Evolutionary conservation across 2,797 vertebrate species (phyloP).

Genomic region (Enteromius mattozi): DNA sequence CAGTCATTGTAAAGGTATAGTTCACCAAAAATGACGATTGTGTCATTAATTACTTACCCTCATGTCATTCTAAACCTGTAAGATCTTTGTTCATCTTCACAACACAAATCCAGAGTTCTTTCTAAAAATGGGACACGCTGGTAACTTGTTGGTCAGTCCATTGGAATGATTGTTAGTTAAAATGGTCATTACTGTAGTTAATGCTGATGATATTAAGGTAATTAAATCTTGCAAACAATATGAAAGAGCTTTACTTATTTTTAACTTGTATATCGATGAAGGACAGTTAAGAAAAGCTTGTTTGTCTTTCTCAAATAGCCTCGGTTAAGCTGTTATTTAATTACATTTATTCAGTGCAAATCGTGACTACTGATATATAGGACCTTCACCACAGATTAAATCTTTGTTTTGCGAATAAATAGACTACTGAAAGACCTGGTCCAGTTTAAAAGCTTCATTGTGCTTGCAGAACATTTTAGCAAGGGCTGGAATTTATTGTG

Average conservation of each 20-base stretch:
- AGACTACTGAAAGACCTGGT: background rate
- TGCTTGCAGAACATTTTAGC: background rate
- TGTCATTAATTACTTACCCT: background rate
- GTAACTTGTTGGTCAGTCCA: background rate
- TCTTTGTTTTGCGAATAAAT: slow-evolving; percentile 15
- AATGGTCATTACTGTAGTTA: background rate
- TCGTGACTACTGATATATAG: background rate
- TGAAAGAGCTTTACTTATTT: background rate
- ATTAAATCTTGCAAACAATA: background rate
- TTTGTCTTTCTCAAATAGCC: background rate
- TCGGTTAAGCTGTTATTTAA: background rate
- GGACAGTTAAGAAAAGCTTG: background rate
- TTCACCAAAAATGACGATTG: background rate
- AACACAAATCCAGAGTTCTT: background rate
- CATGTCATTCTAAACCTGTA: background rate
- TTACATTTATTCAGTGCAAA: background rate
- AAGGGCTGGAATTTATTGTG: slow-evolving; percentile 7
- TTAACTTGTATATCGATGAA: background rate
- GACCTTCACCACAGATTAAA: background rate
- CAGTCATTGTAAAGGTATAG: background rate
- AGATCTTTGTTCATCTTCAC: background rate
- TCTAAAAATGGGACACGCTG: background rate
- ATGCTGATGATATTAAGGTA: background rate
- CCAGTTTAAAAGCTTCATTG: background rate
- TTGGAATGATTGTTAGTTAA: background rate